Evolutionary conservation across 2,113 vertebrate genomes (phyloP).

Genomic region (Strigops habroptila): DNA sequence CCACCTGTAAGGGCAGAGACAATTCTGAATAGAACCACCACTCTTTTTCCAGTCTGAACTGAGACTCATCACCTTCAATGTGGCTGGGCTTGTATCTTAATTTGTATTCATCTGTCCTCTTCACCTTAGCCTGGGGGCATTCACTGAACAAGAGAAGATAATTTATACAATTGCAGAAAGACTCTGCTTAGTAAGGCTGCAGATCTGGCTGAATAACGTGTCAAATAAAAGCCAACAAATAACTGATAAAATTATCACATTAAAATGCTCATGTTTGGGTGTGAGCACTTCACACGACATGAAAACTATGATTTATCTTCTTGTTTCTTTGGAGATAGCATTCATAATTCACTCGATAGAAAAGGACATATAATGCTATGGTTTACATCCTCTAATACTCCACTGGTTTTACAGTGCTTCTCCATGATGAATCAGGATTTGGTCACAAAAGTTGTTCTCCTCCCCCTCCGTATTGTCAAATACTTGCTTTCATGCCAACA

Average conservation of each 20-base stretch:
- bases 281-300: neutral
- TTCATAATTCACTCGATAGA: neutral
- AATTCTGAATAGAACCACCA: neutral
- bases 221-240: neutral
- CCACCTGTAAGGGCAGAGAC: neutral
- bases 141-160: neutral
- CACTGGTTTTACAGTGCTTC: neutral
- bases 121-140: neutral
- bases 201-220: neutral
- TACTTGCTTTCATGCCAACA: slow-evolving; percentile 30
- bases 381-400: neutral
- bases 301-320: neutral
- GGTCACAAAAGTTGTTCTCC: neutral
- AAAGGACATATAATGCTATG: neutral
- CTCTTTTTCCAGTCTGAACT: neutral
- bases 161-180: neutral
- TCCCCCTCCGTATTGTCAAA: neutral
- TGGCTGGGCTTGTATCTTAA: neutral
- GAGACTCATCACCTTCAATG: neutral
- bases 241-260: neutral
- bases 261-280: neutral
- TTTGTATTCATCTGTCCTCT: neutral
- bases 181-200: neutral
- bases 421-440: neutral
- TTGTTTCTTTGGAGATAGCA: neutral